Base-by-base conservation (phyloP, 2,113 vertebrate genomes). In the Halichoerus grypus region DNA sequence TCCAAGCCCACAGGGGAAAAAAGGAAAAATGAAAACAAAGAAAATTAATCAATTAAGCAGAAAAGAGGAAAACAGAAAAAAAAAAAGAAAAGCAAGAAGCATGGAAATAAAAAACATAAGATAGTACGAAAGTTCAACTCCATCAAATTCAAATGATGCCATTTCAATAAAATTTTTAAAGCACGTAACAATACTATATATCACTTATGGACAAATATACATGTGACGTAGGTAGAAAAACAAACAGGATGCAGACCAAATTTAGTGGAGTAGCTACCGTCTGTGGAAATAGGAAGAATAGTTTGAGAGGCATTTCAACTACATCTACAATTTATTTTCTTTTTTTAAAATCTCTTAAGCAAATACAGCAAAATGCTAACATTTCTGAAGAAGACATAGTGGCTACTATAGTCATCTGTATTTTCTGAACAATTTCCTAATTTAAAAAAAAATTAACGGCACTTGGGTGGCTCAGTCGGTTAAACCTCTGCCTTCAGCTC, bases 321-420 rank as follows among this genome's bases (percentile, higher is more conserved):
- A 22, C 13, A 80, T 22, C 83, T 77, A 83, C 10, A 65, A 42
- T 59, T 71, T 22, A 24, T 51, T 74, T 39, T 55, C 28, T 21
- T 77, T 91, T 69, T 77, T 80, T 63, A 21, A 74, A 79, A 74
- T 55, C 61, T 93, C 51, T 59, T 82, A 91, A 86, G 59, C 33
- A 80, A 94, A 72, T 39, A 86, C 2, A 89, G 63, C 12, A 94
- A 92, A 96, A 94, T 79, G 53, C 2, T 83, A 94, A 91, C 39
- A 97, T 59, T 89, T 72, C 42, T 72, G 21, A 71, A 49, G 46
- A 91, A 91, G 15, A 96, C 26, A 42, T 9, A 67, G 46, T 14
- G 15, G 59, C 36, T 96, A 1, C 63, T 69, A 22, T 19, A 71
- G n/a, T 67, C 67, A 59, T 49, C 12, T 83, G 2, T 31, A 92